Base-by-base conservation (phyloP, 1,140 invertebrate species). In the Drosophila santomea region DNA sequence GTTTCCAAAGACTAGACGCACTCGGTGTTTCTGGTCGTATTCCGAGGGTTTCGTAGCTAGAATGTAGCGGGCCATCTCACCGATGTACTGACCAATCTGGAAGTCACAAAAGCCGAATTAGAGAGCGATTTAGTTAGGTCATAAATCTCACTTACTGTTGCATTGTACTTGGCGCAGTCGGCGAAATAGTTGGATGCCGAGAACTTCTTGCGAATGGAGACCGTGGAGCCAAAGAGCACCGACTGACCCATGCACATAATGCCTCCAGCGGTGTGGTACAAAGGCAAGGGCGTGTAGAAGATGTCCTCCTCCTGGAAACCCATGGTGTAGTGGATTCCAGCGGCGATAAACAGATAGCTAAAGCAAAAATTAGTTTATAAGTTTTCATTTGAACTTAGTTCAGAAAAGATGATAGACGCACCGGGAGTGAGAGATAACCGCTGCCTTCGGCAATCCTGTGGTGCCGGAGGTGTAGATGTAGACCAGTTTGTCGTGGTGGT, bases 51-150 rank as follows among this genome's bases (percentile, higher is more conserved):
- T 96, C 51, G 97, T 97, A 17, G 97, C 96, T 60, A 99, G 93
- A 43, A 99, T 94, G 93, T 99, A 99, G 11, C 99, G 95, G 92
- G 98, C 99, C 94, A 99, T 98, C 94, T 99, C 99, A 14, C 99
- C 99, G 90, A 99, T 99, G 91, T 99, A 99, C 92, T 99, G 98
- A 57, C 85, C 85, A 54, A 90, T 63, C 85, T 90, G 35, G 14
- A 7, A 11, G 39, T 20, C 15, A 43, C 7, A 44, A 14, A 36
- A 93, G 78, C 55, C 15, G 4, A 5, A 17, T 20, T 10, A 36
- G 25, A 32, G 2, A 10, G 10, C 17, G 25, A 15, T 10, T 17
- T 48, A 28, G 8, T 5, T 3, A 25, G 25, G 10, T 7, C 36
- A 39, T 25, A 66, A 68, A 66, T 68, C 38, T 4, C 64, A 39